Conservation (phyloP, 2,888 invertebrate species). For the Alitta virens region DNA sequence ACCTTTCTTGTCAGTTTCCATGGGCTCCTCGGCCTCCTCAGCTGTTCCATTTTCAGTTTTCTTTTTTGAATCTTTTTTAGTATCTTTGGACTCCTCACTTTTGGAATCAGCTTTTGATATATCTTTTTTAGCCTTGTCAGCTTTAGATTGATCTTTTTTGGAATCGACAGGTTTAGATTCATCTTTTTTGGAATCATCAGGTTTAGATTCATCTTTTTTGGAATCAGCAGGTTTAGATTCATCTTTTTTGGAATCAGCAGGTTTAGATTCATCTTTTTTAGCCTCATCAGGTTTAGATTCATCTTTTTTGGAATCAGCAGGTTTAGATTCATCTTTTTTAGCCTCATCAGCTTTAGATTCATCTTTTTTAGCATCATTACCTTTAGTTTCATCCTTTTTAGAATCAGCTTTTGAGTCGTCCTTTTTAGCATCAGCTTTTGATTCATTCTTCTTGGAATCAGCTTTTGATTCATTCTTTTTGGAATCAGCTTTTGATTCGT, state of each 20-base stretch:
- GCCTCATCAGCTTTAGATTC: too few relatives aligned
- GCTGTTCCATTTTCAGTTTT: conserved; percentile 12
- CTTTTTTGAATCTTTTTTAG: conserved; percentile 11
- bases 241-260: too few relatives aligned
- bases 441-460: neutral
- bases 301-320: conserved; percentile 25
- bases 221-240: too few relatives aligned
- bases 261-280: conserved; percentile 19
- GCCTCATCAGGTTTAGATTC: conserved; percentile 27
- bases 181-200: conserved; percentile 5
- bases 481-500: conserved; percentile 16
- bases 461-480: conserved; percentile 17
- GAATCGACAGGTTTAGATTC: conserved; percentile 21
- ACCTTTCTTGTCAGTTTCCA: neutral
- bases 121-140: conserved; percentile 30
- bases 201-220: too few relatives aligned
- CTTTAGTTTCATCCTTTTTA: too few relatives aligned
- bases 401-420: neutral
- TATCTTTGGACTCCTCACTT: conserved; percentile 18
- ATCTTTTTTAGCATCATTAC: too few relatives aligned
- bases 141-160: conserved; percentile 17
- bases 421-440: conserved; percentile 7
- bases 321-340: conserved; percentile 15
- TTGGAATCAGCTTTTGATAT: conserved; percentile 17
- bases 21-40: conserved; percentile 1